Conservation (phyloP, 2,113 vertebrate species). For the Takifugu bimaculatus region DNA sequence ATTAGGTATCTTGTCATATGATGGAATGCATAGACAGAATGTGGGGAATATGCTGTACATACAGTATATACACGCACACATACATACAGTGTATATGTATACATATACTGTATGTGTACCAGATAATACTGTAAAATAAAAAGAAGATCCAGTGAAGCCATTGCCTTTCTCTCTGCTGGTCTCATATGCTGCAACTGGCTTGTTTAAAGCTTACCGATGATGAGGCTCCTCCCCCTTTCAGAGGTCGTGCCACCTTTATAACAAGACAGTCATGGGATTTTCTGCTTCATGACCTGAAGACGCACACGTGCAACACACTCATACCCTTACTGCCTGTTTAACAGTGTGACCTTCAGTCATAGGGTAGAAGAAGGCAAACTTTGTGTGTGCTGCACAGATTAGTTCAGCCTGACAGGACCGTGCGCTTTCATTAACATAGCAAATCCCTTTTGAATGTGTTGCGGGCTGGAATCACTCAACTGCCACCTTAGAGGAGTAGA, state of each 20-base stretch:
- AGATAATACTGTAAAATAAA: no score
- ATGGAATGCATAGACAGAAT: slow-evolving; percentile 30
- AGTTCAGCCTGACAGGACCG: slow-evolving; percentile 13
- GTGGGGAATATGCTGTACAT: neutral
- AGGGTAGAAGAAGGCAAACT: slow-evolving; percentile 6
- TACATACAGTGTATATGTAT: no score
- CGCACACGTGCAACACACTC: neutral
- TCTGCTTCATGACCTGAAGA: neutral
- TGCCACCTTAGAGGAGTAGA: slow-evolving; percentile 16
- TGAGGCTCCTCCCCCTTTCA: neutral
- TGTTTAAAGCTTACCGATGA: slow-evolving; percentile 8
- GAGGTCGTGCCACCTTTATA: neutral
- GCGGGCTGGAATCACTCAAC: slow-evolving; percentile 6
- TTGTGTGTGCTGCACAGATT: slow-evolving; percentile 20
- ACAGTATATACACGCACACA: no score
- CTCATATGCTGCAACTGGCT: neutral
- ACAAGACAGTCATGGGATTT: slow-evolving; percentile 1
- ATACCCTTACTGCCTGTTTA: slow-evolving; percentile 10
- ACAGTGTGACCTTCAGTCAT: slow-evolving; percentile 26
- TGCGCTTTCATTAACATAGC: slow-evolving; percentile 20
- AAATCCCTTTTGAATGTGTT: slow-evolving; percentile 22
- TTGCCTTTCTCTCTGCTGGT: neutral
- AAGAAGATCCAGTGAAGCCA: no score
- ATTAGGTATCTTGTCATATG: slow-evolving; percentile 38
- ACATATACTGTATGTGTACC: no score